Evolutionary conservation across 2,797 vertebrate species (phyloP), one percentile per base, ranked within the genome.

Genomic region (Myioborus melanocephalus): DNA sequence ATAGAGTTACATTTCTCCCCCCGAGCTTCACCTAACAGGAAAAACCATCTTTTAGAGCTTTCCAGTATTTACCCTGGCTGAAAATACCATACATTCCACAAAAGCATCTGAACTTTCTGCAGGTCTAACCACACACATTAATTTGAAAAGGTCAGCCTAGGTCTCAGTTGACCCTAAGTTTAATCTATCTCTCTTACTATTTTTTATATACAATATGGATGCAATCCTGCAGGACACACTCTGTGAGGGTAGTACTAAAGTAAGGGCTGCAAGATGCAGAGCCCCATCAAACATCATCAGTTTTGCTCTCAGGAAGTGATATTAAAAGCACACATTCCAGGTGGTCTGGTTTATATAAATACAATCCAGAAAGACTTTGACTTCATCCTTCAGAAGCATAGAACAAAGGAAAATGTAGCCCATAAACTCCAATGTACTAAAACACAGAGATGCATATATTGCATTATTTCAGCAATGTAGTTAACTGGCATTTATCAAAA

Each of bases 41-140:
- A 90, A 80, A 96, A 94, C 5, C 3, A 64, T 76, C 73, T 91
- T 88, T 83, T 71, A 92, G 73, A 89, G 60, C 63, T 83, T 89
- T 93, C 71, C 76, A 86, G 43, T 44, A 93, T 35, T 92, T 71
- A 75, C 24, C 68, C 61, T 84, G 60, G 49, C 73, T 94, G 80
- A 93, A 94, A 94, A 94, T 52, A 89, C 55, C 52, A 47, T 30
- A 43, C 66, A 61, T 69, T 83, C 47, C 94, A 94, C 89, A 89
- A 96, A 93, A 95, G 44, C 69, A 91, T 44, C 46, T 61, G 47
- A 92, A 89, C 27, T 84, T 49, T 83, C 83, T 85, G 56, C 78
- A 92, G 47, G 47, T 78, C 76, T 91, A 95, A 85, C 43, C 35
- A 76, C 53, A 92, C 61, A 68, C 2, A 9, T 65, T 84, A 82